A percentile compares a stretch with the other conserved stretches of the same genome.
These are phyloP conservation scores for Mesaphorura yosii DNA, from an alignment of 1,140 invertebrate genomes.

Conservation along the genomic window DNA sequence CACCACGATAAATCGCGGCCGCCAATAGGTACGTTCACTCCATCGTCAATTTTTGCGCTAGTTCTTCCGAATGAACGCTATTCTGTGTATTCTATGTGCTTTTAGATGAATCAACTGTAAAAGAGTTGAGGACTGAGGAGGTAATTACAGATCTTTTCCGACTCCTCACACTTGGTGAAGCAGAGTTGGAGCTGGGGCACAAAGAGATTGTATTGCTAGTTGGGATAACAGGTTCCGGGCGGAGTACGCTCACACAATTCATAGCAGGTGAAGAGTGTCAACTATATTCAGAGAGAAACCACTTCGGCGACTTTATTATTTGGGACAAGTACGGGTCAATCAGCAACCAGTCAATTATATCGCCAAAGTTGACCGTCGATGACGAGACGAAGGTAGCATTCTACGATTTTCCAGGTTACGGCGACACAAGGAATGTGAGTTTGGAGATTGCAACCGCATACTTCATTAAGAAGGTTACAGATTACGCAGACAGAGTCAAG, in stretches of 20 bases:
- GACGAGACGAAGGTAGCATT: not conserved
- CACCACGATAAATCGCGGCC: too few relatives aligned
- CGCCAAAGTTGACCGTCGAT: conserved; percentile 16
- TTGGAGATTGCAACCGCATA: conserved; percentile 23
- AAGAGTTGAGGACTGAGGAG: too few relatives aligned
- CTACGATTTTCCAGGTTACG: conserved; percentile 29
- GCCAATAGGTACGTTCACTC: too few relatives aligned
- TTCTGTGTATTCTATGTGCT: too few relatives aligned
- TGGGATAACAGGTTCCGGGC: conserved; percentile 27
- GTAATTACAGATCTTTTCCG: not conserved
- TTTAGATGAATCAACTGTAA: too few relatives aligned
- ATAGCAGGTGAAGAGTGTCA: conserved; percentile 14
- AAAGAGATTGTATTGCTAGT: conserved; percentile 17
- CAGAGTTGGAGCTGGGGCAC: not conserved
- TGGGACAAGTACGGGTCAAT: not conserved
- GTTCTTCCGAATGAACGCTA: too few relatives aligned
- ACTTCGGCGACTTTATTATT: not conserved
- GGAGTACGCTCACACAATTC: conserved; percentile 23
- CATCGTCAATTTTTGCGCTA: too few relatives aligned
- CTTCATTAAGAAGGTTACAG: conserved; percentile 23
- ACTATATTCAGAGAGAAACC: not conserved
- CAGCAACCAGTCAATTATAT: conserved; percentile 9
- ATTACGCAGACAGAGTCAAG: conserved; percentile 15
- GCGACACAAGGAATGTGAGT: conserved; percentile 17
- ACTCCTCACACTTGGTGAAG: not conserved